Evolutionary conservation across 2,113 vertebrate genomes (phyloP).

Genomic region (Notarius quadriscutis): DNA sequence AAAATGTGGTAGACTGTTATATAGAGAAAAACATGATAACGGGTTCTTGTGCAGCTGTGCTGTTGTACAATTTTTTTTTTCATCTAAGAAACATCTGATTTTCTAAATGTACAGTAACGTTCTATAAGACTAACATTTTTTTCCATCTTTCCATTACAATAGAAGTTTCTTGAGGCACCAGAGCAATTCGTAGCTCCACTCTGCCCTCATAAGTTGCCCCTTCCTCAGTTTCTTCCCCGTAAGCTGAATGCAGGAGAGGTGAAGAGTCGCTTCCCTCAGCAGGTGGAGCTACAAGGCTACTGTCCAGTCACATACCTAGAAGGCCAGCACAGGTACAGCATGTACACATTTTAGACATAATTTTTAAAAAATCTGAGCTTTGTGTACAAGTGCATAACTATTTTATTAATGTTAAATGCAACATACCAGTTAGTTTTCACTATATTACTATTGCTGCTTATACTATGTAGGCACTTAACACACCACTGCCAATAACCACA

Average conservation of each 20-base stretch:
- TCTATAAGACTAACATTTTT: not conserved
- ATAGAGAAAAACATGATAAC: not conserved
- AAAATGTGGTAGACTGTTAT: not conserved
- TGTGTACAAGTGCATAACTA: not conserved
- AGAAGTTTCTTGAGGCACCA: conserved; percentile 85
- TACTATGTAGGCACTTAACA: not conserved
- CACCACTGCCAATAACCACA: not conserved
- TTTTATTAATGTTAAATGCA: not conserved
- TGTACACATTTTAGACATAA: not conserved
- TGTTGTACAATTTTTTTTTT: not conserved
- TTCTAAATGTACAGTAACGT: not conserved
- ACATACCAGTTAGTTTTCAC: not conserved
- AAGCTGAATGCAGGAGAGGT: conserved; percentile 77
- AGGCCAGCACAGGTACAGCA: conserved; percentile 81
- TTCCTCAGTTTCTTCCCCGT: conserved; percentile 76
- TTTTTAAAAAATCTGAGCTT: not conserved
- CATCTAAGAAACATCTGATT: not conserved
- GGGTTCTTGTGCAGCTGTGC: not conserved
- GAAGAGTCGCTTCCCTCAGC: conserved; percentile 79
- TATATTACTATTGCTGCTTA: not conserved
- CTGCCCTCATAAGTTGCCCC: conserved; percentile 79
- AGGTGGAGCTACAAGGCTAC: conserved; percentile 85
- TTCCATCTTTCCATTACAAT: conserved; percentile 45
- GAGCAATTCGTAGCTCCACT: conserved; percentile 81
- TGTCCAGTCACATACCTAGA: conserved; percentile 91